These are phyloP conservation scores for Pungitius pungitius DNA, from an alignment of 2,113 vertebrate species.

Conservation along the genomic window DNA sequence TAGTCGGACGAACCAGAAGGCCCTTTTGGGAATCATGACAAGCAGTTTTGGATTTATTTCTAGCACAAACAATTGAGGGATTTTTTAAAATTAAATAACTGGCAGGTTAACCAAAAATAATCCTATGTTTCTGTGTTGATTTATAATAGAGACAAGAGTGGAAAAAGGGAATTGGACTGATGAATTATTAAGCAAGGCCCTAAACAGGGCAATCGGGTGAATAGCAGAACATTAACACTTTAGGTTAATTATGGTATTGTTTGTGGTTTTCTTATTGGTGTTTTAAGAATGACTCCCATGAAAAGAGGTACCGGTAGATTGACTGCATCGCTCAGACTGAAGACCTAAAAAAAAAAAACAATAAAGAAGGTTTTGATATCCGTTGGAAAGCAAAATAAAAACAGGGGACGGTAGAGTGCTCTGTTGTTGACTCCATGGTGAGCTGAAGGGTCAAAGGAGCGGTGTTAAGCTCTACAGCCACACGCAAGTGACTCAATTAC, in stretches of 20 bases:
- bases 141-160: constrained; percentile 9
- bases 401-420: constrained; percentile 31
- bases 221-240: background rate
- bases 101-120: background rate
- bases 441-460: constrained; percentile 79
- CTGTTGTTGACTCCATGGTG: constrained; percentile 75
- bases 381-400: constrained; percentile 50
- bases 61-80: background rate
- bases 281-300: constrained; percentile 13
- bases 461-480: constrained; percentile 84
- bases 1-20: background rate
- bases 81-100: background rate
- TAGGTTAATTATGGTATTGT: background rate
- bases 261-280: constrained; percentile 4
- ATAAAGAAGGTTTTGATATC: constrained; percentile 54
- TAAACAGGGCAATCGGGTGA: constrained; percentile 47
- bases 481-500: constrained; percentile 93
- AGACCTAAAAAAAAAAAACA: constrained; percentile 19
- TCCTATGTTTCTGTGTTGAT: background rate
- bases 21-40: background rate
- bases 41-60: background rate
- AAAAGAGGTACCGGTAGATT: constrained; percentile 12
- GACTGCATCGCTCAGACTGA: background rate
- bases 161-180: constrained; percentile 13
- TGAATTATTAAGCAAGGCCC: constrained; percentile 64